phyloP scores from a whole-genome alignment of 1,140 invertebrate species.

The Philopotamus ludificatus region DNA sequence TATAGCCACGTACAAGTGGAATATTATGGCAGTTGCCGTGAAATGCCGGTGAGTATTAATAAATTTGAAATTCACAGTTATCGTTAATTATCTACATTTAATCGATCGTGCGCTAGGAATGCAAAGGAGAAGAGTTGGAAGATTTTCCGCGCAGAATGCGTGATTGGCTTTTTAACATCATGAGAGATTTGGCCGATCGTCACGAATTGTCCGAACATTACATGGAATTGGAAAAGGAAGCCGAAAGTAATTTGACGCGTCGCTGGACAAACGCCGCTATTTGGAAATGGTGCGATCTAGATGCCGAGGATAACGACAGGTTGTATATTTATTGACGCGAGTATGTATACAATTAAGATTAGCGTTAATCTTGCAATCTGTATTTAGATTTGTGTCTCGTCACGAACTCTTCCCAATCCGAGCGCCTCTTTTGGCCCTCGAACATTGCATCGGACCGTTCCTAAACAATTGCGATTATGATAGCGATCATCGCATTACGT shows the following conservation, averaged over 20 bases:
- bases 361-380: slow-evolving; percentile 14
- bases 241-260: slow-evolving; percentile 78
- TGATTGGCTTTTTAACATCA: slow-evolving; percentile 95
- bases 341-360: not conserved
- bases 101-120: slow-evolving; percentile 65
- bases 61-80: not conserved
- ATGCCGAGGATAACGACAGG: slow-evolving; percentile 83
- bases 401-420: slow-evolving; percentile 94
- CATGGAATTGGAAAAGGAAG: slow-evolving; percentile 82
- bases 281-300: slow-evolving; percentile 96
- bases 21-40: slow-evolving; percentile 83
- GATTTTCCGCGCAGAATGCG: slow-evolving; percentile 93
- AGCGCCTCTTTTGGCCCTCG: slow-evolving; percentile 86
- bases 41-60: slow-evolving; percentile 66
- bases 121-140: slow-evolving; percentile 78
- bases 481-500: slow-evolving; percentile 83
- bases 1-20: slow-evolving; percentile 90
- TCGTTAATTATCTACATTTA: not conserved
- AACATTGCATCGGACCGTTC: slow-evolving; percentile 94
- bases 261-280: slow-evolving; percentile 89
- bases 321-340: slow-evolving; percentile 41
- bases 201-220: slow-evolving; percentile 83
- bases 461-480: slow-evolving; percentile 84
- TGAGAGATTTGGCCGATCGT: slow-evolving; percentile 90
- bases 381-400: slow-evolving; percentile 72